phyloP scores from a whole-genome alignment of 1,140 invertebrate species.

The Bombus difficillimus region DNA sequence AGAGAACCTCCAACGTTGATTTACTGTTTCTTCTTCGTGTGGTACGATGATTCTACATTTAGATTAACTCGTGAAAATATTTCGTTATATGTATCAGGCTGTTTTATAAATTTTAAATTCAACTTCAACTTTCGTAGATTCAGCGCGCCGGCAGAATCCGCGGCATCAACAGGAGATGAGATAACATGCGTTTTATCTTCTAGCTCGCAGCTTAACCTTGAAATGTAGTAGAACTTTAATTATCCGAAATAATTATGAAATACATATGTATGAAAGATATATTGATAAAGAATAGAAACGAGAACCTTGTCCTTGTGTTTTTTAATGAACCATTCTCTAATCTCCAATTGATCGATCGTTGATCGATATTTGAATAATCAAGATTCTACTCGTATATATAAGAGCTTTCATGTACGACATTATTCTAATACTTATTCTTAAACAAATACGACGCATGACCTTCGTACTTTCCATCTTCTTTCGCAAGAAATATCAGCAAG shows the following conservation, averaged over 20 bases:
- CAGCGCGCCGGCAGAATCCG: not conserved
- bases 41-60: not conserved
- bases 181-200: not conserved
- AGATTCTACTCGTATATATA: not conserved
- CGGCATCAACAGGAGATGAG: not conserved
- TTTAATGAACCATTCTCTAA: not conserved
- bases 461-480: not conserved
- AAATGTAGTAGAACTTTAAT: not conserved
- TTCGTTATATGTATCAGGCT: not conserved
- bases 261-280: not conserved
- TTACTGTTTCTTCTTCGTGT: not conserved
- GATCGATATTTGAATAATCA: not conserved
- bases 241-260: not conserved
- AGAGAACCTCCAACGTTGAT: too few species aligned
- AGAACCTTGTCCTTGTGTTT: not conserved
- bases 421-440: not conserved
- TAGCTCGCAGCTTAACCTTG: not conserved
- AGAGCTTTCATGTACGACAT: not conserved
- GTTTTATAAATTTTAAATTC: not conserved
- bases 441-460: not conserved
- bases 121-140: not conserved
- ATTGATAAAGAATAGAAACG: not conserved
- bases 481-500: not conserved
- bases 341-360: not conserved
- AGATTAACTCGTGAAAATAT: not conserved